Evolutionary conservation across 2,888 invertebrate genomes (phyloP).

Genomic region (Netelia fuscicornis): DNA sequence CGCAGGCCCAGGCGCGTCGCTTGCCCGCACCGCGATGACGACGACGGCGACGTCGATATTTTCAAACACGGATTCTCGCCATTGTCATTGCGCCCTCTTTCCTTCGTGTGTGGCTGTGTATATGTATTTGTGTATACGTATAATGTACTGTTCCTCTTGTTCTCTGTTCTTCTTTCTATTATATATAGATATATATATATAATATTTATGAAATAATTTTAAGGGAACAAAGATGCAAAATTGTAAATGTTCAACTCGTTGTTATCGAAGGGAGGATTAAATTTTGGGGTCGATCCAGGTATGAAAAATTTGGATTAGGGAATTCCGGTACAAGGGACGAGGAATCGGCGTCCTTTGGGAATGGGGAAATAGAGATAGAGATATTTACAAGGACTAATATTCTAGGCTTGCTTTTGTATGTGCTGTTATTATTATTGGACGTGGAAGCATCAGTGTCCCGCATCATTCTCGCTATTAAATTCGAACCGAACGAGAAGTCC

Average conservation of each 20-base stretch:
- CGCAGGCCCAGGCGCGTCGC: slow-evolving; percentile 55
- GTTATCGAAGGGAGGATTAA: not conserved
- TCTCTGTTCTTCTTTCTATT: not conserved
- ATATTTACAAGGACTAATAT: slow-evolving; percentile 9
- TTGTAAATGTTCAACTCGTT: not conserved
- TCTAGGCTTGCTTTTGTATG: slow-evolving; percentile 12
- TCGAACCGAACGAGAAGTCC: slow-evolving; percentile 55
- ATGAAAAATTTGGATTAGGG: slow-evolving; percentile 22
- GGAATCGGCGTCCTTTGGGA: not conserved
- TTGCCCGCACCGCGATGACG: slow-evolving; percentile 64
- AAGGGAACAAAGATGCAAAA: not conserved
- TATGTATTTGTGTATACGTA: not conserved
- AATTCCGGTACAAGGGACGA: slow-evolving; percentile 35
- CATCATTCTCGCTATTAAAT: slow-evolving; percentile 59
- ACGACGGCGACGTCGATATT: slow-evolving; percentile 70
- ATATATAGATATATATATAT: not conserved
- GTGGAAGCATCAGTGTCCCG: slow-evolving; percentile 28
- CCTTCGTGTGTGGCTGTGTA: slow-evolving; percentile 25
- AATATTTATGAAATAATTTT: too few relatives aligned
- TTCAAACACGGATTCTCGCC: slow-evolving; percentile 70
- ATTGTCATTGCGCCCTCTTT: slow-evolving; percentile 69
- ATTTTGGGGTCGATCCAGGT: slow-evolving; percentile 25
- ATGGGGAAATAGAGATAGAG: slow-evolving; percentile 9
- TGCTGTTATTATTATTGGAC: slow-evolving; percentile 46
- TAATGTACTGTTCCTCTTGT: not conserved